A percentile compares a stretch with the other conserved stretches of the same genome.
Evolutionary conservation across 2,888 invertebrate genomes (phyloP).

Genomic region (Tetragonisca angustula): DNA sequence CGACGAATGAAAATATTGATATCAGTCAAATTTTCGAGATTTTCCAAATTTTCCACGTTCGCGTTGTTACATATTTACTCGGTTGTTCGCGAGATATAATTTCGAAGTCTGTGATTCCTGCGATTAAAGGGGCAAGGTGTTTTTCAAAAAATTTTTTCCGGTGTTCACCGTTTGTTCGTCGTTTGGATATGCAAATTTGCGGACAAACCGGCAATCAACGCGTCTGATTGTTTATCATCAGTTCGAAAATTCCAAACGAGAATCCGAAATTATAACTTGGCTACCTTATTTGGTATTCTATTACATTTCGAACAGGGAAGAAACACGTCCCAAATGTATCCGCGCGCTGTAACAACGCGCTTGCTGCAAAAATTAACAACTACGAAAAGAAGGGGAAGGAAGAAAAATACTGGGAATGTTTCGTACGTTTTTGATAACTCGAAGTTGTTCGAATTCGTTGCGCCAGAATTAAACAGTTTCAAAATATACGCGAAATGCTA

Average conservation of each 20-base stretch:
- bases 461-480: background rate
- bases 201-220: background rate
- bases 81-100: too few relatives aligned
- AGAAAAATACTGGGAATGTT: too few relatives aligned
- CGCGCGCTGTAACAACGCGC: background rate
- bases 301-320: background rate
- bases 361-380: background rate
- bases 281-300: conserved; percentile 8
- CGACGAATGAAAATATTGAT: background rate
- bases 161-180: background rate
- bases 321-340: background rate
- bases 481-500: background rate
- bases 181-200: background rate
- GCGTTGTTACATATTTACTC: too few relatives aligned
- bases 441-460: background rate
- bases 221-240: background rate
- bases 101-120: too few relatives aligned
- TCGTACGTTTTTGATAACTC: background rate
- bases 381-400: background rate
- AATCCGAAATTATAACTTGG: background rate
- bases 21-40: background rate
- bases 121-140: too few relatives aligned
- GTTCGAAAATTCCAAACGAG: background rate
- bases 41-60: background rate
- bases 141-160: too few relatives aligned